A percentile compares a stretch with the other conserved stretches of the same genome.
These are phyloP conservation scores for Lochmaea crataegi DNA, from an alignment of 2,888 invertebrate genomes.

Conservation along the genomic window DNA sequence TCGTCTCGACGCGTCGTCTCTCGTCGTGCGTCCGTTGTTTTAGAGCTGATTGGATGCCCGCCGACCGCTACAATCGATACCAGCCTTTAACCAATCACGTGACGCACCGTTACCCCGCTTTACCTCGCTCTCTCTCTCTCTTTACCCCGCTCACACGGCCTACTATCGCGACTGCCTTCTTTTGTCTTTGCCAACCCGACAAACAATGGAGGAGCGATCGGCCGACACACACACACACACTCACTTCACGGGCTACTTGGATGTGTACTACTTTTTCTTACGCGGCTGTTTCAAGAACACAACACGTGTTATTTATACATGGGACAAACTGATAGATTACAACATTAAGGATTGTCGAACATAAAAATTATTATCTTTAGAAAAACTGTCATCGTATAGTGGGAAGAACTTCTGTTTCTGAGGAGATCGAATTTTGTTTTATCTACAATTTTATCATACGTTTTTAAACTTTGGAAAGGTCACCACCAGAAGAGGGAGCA, in stretches of 20 bases:
- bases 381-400: too few relatives aligned
- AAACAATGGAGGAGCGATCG: constrained; percentile 63
- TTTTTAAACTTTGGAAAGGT: too few relatives aligned
- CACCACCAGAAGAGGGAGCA: too few relatives aligned
- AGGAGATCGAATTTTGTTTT: too few relatives aligned
- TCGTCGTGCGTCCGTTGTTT: constrained; percentile 60
- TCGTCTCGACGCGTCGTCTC: constrained; percentile 59
- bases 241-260: constrained; percentile 15
- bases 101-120: constrained; percentile 48
- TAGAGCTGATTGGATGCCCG: constrained; percentile 65
- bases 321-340: too few relatives aligned
- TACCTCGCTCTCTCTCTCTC: constrained; percentile 1
- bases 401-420: too few relatives aligned
- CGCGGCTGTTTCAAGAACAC: neutral
- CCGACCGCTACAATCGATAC: constrained; percentile 65
- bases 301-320: neutral
- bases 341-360: too few relatives aligned
- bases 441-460: too few relatives aligned
- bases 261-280: constrained; percentile 17
- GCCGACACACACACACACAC: constrained; percentile 17
- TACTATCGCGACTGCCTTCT: constrained; percentile 61
- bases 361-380: too few relatives aligned
- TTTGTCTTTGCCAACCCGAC: constrained; percentile 61
- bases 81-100: constrained; percentile 63
- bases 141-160: constrained; percentile 16